Base-by-base conservation (phyloP, 2,797 vertebrate genomes). In the Gallirallus australis region DNA sequence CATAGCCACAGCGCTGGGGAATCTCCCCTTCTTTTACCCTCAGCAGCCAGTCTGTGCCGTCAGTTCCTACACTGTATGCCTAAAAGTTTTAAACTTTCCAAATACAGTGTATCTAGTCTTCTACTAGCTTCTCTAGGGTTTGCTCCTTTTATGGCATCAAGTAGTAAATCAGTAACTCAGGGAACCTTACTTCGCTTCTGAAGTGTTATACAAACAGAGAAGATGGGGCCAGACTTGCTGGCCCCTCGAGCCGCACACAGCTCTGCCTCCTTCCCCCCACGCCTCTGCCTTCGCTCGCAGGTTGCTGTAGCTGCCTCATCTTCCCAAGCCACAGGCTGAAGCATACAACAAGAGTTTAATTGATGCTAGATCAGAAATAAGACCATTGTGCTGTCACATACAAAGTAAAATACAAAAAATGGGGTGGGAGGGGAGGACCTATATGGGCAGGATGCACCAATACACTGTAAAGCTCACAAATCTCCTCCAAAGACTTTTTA, bases 141-240 rank as follows among this genome's bases (percentile, higher is more conserved):
- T 94, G 90, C 82, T 95, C 94, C 95, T 96, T 97, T 93, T 73
- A 90, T 86, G 91, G 94, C 96, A 53, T 56, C 61, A 45, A 89
- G 80, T 7, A 89, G 78, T 86, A 96, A 94, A 97, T 94, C 92
- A 96, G 93, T 94, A 91, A 94, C 91, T 95, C 90, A 95, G 84
- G 66, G 89, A 95, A 91, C 84, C 84, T 93, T 87, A 60, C 89
- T 96, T 89, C 86, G 83, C 94, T 94, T 57, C 90, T 95, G 89
- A 96, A 97, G 95, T 83, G 94, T 87, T 92, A 94, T 66, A 84
- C 95, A 96, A 96, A 97, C 91, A 96, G 73, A 24, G 15, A 90
- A 82, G 91, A 96, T 6, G 83, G 85, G 94, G 92, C 66, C 95
- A 98, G 97, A 97, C 97, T 96, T 61, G 65, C 96, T 78, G 96